A percentile compares a stretch with the other conserved stretches of the same genome.
Conservation (phyloP, 2,797 vertebrate species). For the Lithobates pipiens region DNA sequence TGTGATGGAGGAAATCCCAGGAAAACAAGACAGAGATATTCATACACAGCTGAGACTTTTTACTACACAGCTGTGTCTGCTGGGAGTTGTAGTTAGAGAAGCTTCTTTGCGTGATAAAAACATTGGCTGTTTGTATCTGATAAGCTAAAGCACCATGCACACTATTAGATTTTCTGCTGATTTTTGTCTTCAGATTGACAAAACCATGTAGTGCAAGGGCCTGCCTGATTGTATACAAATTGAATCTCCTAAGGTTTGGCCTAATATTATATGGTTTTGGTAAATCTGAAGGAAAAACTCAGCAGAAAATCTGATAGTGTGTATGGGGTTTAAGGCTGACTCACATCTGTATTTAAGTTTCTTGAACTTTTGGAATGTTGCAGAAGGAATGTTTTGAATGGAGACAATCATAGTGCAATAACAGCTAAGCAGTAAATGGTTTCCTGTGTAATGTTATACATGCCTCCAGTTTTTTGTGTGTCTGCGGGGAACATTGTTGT, state of each 20-base stretch:
- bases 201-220: too few relatives aligned
- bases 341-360: slow-evolving; percentile 34
- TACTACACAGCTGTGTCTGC: background rate
- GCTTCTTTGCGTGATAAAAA: background rate
- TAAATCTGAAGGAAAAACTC: too few relatives aligned
- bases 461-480: slow-evolving; percentile 19
- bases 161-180: too few relatives aligned
- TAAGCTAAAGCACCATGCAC: too few relatives aligned
- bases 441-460: slow-evolving; percentile 32
- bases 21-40: too few relatives aligned
- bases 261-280: too few relatives aligned
- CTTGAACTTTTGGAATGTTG: slow-evolving; percentile 25
- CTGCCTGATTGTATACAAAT: too few relatives aligned
- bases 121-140: slow-evolving; percentile 1
- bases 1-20: background rate
- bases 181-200: too few relatives aligned
- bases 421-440: slow-evolving; percentile 35
- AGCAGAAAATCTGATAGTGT: too few relatives aligned
- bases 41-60: background rate
- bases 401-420: slow-evolving; percentile 21
- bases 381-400: slow-evolving; percentile 40
- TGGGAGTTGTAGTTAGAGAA: background rate
- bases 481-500: slow-evolving; percentile 13
- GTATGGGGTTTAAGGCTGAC: too few relatives aligned
- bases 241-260: too few relatives aligned